Conservation (phyloP, 2,797 vertebrate genomes). For the Helarctos malayanus region DNA sequence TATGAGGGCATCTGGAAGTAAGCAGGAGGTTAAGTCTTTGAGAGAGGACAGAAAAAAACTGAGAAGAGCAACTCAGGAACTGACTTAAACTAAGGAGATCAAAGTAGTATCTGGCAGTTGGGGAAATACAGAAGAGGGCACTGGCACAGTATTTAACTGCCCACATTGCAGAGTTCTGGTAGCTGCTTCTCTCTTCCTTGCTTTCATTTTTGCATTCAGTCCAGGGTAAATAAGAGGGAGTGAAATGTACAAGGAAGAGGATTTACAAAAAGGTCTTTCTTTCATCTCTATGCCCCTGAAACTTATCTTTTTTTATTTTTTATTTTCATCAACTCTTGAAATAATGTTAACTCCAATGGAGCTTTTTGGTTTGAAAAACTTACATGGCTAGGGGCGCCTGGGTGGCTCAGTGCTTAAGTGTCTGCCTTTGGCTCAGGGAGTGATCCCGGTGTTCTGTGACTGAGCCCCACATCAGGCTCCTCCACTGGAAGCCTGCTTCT, state of each 20-base stretch:
- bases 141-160: neutral
- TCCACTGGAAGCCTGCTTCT: too few relatives aligned
- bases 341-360: neutral
- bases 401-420: too few relatives aligned
- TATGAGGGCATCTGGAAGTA: neutral
- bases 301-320: neutral
- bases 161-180: neutral
- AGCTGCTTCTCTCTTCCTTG: neutral
- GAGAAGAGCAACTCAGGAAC: neutral
- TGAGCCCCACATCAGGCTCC: too few relatives aligned
- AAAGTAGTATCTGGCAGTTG: neutral
- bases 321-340: neutral
- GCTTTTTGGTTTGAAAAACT: conserved; percentile 1
- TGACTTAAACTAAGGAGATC: conserved; percentile 18
- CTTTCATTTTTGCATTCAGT: conserved; percentile 43
- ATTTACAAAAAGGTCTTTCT: conserved; percentile 43
- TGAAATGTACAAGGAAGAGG: neutral
- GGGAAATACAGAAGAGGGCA: neutral
- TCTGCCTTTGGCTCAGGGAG: too few relatives aligned
- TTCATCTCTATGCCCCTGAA: neutral
- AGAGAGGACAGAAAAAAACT: neutral
- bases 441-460: too few relatives aligned
- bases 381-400: neutral
- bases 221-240: neutral
- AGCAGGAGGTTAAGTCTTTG: neutral